These are phyloP conservation scores for Melanotaenia duboulayi DNA, from an alignment of 2,113 vertebrate genomes.

Conservation along the genomic window DNA sequence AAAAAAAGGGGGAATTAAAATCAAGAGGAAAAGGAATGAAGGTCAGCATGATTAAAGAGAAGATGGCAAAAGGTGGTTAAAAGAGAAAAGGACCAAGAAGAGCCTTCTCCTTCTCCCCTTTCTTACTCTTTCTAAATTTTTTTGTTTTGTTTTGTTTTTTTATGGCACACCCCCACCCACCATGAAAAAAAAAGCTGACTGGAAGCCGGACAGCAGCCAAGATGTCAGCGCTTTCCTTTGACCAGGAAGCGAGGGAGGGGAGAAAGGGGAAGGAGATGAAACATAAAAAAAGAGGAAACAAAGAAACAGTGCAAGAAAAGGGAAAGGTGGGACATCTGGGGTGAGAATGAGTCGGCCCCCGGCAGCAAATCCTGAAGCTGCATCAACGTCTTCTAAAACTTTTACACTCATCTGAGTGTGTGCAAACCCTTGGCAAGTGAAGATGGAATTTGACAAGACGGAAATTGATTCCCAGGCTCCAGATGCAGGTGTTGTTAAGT, in stretches of 20 bases:
- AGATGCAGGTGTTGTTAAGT: conserved; percentile 76
- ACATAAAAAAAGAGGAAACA: conserved; percentile 52
- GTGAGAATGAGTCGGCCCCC: conserved; percentile 61
- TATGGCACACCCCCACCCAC: conserved; percentile 4
- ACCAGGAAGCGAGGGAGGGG: conserved; percentile 60
- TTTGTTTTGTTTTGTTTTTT: conserved; percentile 16
- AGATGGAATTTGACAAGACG: conserved; percentile 80
- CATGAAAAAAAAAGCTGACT: conserved; percentile 78
- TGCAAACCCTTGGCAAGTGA: conserved; percentile 61
- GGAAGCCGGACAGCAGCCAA: conserved; percentile 69
- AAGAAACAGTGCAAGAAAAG: conserved; percentile 32
- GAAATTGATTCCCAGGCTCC: conserved; percentile 82
- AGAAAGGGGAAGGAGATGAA: conserved; percentile 38
- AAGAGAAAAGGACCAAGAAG: conserved; percentile 32
- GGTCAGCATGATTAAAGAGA: conserved; percentile 66
- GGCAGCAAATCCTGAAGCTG: conserved; percentile 53
- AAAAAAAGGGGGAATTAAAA: conserved; percentile 54
- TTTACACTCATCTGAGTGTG: conserved; percentile 54
- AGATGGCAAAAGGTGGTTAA: conserved; percentile 57
- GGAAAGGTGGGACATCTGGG: conserved; percentile 29
- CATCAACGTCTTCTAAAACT: conserved; percentile 52
- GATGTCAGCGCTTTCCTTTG: conserved; percentile 83
- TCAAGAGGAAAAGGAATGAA: conserved; percentile 61
- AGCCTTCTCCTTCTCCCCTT: conserved; percentile 6
- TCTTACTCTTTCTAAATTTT: conserved; percentile 8